Conservation (phyloP, 1,140 invertebrate species). For the silkworm (Bombyx mori) region ASM3026992v2 NC_085107.1:20362001-20362500, state of each 20-base stretch:
- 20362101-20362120: conserved; percentile 88
- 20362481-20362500: conserved; percentile 71
- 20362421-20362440: not conserved
- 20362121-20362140: conserved; percentile 84
- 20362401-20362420: too few relatives aligned
- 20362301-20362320: too few relatives aligned
- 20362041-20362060: too few relatives aligned
- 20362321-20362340: not conserved
- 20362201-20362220: conserved; percentile 64
- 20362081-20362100: conserved; percentile 87
- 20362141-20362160: conserved; percentile 91
- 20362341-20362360: not conserved
- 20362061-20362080: too few relatives aligned
- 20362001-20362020: too few relatives aligned
- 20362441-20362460: conserved; percentile 95
- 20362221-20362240: conserved; percentile 74
- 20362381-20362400: too few relatives aligned
- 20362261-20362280: conserved; percentile 48
- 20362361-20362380: too few relatives aligned
- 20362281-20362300: conserved; percentile 63
- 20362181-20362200: not conserved
- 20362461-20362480: conserved; percentile 81
- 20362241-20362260: conserved; percentile 40
- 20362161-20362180: conserved; percentile 93
- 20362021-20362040: too few relatives aligned